A percentile compares a stretch with the other conserved stretches of the same genome.
Conservation (phyloP, 2,888 invertebrate species). For the Leistus spinibarbis region DNA sequence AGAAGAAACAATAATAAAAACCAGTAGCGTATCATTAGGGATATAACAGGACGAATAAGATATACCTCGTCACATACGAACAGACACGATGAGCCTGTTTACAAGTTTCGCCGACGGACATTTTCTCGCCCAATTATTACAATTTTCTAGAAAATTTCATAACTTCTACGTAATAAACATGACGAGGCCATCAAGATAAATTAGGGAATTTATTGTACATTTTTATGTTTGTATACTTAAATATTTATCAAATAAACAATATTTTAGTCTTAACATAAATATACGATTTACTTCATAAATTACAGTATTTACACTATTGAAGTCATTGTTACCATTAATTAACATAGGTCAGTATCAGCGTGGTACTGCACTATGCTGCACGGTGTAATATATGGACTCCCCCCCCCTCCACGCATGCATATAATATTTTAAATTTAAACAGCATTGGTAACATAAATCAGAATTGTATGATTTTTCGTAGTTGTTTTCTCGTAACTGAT, state of each 20-base stretch:
- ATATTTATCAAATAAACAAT: neutral
- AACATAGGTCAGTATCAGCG: too few species aligned
- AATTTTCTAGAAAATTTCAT: neutral
- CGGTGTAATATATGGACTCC: too few species aligned
- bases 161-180: neutral
- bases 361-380: too few species aligned
- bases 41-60: neutral
- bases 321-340: too few species aligned
- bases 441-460: too few species aligned
- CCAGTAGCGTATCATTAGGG: neutral
- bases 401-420: too few species aligned
- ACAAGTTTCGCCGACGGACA: neutral
- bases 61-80: neutral
- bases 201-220: neutral
- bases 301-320: too few species aligned
- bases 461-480: too few species aligned
- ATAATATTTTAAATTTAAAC: too few species aligned
- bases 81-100: neutral
- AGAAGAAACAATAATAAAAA: neutral
- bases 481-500: too few species aligned
- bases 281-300: neutral
- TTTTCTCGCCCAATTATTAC: neutral
- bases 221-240: neutral
- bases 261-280: neutral
- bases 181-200: neutral